Evolutionary conservation across 2,888 invertebrate species (phyloP).

Genomic region (Acholoe squamosa): DNA sequence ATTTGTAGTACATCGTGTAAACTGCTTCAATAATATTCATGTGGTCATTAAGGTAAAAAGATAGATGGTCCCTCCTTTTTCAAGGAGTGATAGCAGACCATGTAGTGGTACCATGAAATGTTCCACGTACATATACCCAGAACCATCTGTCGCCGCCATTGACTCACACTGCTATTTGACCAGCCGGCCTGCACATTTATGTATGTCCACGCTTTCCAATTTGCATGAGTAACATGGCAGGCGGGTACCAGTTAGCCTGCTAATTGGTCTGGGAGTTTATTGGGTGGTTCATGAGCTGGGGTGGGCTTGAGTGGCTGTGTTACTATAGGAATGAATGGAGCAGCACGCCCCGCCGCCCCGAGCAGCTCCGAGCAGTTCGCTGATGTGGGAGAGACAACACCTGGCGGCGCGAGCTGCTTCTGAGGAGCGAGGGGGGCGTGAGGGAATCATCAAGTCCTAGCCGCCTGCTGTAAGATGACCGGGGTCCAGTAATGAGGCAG

Average conservation of each 20-base stretch:
- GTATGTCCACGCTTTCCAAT: background rate
- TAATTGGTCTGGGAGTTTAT: background rate
- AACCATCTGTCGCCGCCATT: no score
- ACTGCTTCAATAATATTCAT: no score
- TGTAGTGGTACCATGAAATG: no score
- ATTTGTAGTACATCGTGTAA: no score
- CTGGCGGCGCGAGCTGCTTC: background rate
- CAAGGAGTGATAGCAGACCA: no score
- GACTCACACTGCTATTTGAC: background rate
- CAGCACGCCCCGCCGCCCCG: background rate
- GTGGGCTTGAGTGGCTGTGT: background rate
- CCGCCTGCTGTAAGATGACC: background rate
- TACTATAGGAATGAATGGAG: constrained; percentile 34
- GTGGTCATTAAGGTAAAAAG: no score
- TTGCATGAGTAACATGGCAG: background rate
- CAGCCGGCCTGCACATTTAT: background rate
- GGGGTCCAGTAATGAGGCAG: background rate
- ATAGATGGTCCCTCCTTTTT: no score
- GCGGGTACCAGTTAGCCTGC: background rate
- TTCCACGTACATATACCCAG: no score
- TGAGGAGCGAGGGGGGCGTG: background rate
- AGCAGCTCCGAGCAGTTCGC: background rate
- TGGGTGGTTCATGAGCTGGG: background rate
- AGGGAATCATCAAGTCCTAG: constrained; percentile 19
- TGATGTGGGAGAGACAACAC: constrained; percentile 38